phyloP scores from a whole-genome alignment of 1,140 invertebrate genomes.

The Parapsyche elsis region DNA sequence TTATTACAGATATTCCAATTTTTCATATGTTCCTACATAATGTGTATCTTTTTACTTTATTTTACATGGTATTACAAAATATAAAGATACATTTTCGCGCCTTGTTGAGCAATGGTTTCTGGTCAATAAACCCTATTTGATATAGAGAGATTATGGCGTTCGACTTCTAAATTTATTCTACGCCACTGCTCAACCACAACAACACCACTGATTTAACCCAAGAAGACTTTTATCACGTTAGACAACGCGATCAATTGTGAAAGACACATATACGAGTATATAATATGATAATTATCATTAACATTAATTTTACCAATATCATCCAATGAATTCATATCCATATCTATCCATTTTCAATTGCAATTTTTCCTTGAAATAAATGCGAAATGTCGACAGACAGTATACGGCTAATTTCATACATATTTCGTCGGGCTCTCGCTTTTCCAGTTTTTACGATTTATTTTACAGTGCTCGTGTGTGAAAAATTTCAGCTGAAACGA shows the following conservation, averaged over 20 bases:
- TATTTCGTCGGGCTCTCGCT: not conserved
- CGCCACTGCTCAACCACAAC: not conserved
- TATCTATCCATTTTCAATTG: too few relatives aligned
- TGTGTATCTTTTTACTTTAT: not conserved
- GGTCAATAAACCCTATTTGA: not conserved
- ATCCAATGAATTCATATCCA: too few relatives aligned
- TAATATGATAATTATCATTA: too few relatives aligned
- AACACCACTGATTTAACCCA: not conserved
- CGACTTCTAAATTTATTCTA: not conserved
- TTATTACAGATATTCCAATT: too few relatives aligned
- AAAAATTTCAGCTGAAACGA: not conserved
- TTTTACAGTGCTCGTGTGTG: not conserved
- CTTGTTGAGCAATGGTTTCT: not conserved
- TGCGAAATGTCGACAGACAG: too few relatives aligned
- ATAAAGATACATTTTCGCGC: not conserved
- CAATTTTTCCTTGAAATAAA: too few relatives aligned
- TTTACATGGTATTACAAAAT: not conserved
- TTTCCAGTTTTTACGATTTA: slow-evolving; percentile 8
- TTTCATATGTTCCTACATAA: too few relatives aligned
- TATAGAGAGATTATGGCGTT: not conserved
- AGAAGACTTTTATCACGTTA: not conserved
- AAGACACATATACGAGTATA: not conserved
- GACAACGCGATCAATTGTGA: not conserved
- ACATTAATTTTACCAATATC: too few relatives aligned
- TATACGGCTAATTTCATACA: too few relatives aligned